Percentiles rank a stretch among this genome's conserved stretches.
Conservation (phyloP, 2,113 vertebrate genomes). For the Poicephalus meyeri region DNA sequence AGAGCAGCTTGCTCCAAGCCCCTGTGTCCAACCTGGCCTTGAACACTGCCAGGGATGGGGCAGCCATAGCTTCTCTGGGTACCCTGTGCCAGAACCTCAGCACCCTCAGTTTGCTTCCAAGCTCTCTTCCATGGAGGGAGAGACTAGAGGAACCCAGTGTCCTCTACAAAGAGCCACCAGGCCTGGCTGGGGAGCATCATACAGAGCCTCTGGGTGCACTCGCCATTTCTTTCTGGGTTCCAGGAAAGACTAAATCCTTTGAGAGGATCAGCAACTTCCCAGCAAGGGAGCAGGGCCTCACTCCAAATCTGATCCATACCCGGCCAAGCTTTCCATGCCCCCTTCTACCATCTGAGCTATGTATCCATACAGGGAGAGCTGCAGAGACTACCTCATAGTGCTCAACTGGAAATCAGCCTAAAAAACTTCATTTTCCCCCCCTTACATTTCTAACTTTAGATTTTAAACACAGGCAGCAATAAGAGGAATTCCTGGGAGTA, state of each 20-base stretch:
- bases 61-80: background rate
- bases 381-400: background rate
- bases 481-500: constrained; percentile 56
- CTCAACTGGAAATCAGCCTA: constrained; percentile 36
- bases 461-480: constrained; percentile 57
- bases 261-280: background rate
- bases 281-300: background rate
- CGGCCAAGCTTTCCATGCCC: background rate
- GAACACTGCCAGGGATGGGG: background rate
- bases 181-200: background rate
- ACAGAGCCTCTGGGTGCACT: background rate
- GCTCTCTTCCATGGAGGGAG: background rate
- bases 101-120: background rate
- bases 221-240: background rate
- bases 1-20: background rate
- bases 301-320: background rate
- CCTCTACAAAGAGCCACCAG: background rate
- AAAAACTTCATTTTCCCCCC: background rate
- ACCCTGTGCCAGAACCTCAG: background rate
- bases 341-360: background rate
- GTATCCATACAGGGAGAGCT: constrained; percentile 50
- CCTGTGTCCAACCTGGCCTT: background rate
- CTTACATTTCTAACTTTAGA: constrained; percentile 37
- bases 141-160: accelerated
- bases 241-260: background rate